A percentile compares a stretch with the other conserved stretches of the same genome.
Evolutionary conservation across 2,797 vertebrate genomes (phyloP).

Genomic region (Pterois miles): DNA sequence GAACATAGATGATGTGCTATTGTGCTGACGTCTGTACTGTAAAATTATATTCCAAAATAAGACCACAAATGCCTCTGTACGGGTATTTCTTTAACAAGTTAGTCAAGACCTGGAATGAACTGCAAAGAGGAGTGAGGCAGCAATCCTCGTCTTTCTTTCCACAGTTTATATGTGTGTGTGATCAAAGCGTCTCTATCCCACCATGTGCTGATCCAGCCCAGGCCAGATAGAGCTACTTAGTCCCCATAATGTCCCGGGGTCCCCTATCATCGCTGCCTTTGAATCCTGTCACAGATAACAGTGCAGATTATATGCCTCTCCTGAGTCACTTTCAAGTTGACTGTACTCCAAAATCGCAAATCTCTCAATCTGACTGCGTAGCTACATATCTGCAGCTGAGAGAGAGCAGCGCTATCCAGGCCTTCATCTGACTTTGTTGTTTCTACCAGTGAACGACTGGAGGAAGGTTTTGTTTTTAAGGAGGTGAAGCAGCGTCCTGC

Average conservation of each 20-base stretch:
- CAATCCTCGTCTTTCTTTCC: conserved; percentile 1
- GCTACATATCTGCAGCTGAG: conserved; percentile 11
- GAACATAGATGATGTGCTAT: neutral
- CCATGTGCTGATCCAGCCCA: conserved; percentile 53
- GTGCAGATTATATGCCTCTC: conserved; percentile 66
- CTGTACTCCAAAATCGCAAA: conserved; percentile 60
- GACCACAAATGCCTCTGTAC: neutral
- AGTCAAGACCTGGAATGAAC: conserved; percentile 27
- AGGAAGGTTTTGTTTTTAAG: neutral
- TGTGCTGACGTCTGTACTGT: conserved; percentile 1
- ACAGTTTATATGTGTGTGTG: conserved; percentile 7
- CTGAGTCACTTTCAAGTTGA: conserved; percentile 66
- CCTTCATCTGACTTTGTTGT: conserved; percentile 31
- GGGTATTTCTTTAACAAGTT: neutral
- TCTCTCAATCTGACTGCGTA: conserved; percentile 54
- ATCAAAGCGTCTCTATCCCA: conserved; percentile 56
- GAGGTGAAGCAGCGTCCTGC: neutral
- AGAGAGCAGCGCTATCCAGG: conserved; percentile 16
- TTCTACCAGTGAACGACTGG: conserved; percentile 12
- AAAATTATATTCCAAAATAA: conserved; percentile 22
- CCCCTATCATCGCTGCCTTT: conserved; percentile 61
- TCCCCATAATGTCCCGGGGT: conserved; percentile 65
- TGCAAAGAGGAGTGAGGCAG: conserved; percentile 1
- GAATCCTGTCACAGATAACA: conserved; percentile 75
- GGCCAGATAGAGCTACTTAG: conserved; percentile 61